Base-by-base conservation (phyloP, 2,797 vertebrate species). In the Darevskia nairensis region DNA sequence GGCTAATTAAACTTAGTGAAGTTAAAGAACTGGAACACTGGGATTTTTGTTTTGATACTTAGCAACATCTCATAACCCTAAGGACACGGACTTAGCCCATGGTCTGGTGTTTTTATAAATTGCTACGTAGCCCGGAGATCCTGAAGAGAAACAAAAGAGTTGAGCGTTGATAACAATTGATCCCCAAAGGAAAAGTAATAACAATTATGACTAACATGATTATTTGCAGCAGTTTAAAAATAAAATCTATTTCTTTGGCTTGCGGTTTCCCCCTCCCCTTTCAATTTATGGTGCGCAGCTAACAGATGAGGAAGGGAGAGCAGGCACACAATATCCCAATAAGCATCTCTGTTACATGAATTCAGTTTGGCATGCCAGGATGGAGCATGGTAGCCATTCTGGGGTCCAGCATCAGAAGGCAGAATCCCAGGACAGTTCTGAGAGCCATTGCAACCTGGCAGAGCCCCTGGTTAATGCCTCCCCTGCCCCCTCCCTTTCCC, bases 1-100 rank as follows among this genome's bases (percentile, higher is more conserved):
- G 89, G 90, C 95, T 95, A 95, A 96, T 96, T 96, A 96, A 95
- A 95, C 96, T 95, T 55, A 86, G 84, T 82, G 92, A 94, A 93
- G 80, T 93, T 94, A 93, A 94, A 95, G 94, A 95, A 96, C 91
- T 93, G 94, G 90, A 96, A 95, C 92, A 81, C 69, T 90, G 94
- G 93, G 93, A 93, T 90, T 91, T 89, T 93, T 93, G 84, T 91
- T 92, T 92, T 95, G 89, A 94, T 95, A 91, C 90, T 92, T 92
- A 92, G 93, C 92, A 95, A 92, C 83, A 88, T 91, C 83, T 89
- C 46, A 64, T 91, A 94, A 95, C 89, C 92, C 96, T 95, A 92
- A 95, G 93, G 94, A 96, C 91, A 89, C 77, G 92, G 93, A 95
- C 93, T 92, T 94, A 92, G 89, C 94, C 91, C 86, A 90, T 90